These are phyloP conservation scores for Spongilla lacustris DNA, from an alignment of 37 sponge, comb jelly and placozoan genomes.

Conservation along the genomic window DNA sequence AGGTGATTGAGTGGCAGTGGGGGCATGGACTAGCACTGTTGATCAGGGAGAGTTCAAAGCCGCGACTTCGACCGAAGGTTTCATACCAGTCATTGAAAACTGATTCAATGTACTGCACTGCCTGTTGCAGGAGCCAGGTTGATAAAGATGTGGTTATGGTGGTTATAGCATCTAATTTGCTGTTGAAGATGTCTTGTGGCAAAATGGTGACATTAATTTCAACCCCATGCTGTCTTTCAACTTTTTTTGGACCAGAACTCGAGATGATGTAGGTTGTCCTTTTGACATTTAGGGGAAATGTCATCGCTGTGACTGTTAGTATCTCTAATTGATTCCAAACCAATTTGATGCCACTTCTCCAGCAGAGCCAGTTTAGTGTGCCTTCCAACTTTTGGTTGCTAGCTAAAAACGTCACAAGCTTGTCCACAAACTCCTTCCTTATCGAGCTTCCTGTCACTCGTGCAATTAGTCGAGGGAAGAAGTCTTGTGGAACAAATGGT, in stretches of 20 bases:
- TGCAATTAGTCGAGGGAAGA: constrained; percentile 79
- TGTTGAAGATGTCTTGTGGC: constrained; percentile 21
- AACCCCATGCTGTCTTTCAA: constrained; percentile 21
- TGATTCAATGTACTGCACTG: constrained; percentile 55
- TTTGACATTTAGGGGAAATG: constrained; percentile 19
- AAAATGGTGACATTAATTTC: constrained; percentile 63
- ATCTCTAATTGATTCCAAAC: constrained; percentile 66
- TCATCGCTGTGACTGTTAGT: constrained; percentile 53
- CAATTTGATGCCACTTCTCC: constrained; percentile 73
- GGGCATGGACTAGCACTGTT: constrained; percentile 50
- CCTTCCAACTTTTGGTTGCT: constrained; percentile 17
- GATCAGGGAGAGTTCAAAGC: constrained; percentile 13
- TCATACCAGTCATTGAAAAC: constrained; percentile 95
- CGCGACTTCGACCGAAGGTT: constrained; percentile 50
- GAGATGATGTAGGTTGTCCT: constrained; percentile 25
- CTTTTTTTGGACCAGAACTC: background rate
- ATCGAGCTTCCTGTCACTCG: constrained; percentile 64
- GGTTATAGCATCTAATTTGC: background rate
- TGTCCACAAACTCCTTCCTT: constrained; percentile 18
- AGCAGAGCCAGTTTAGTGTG: constrained; percentile 70
- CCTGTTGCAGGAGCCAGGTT: constrained; percentile 78
- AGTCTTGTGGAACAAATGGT: constrained; percentile 79
- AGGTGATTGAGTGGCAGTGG: constrained; percentile 5
- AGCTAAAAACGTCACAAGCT: background rate
- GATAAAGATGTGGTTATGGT: constrained; percentile 43